Evolutionary conservation across 64 coral and sea anemone species (phyloP).

Genomic region (Stichodactyla helianthus): DNA sequence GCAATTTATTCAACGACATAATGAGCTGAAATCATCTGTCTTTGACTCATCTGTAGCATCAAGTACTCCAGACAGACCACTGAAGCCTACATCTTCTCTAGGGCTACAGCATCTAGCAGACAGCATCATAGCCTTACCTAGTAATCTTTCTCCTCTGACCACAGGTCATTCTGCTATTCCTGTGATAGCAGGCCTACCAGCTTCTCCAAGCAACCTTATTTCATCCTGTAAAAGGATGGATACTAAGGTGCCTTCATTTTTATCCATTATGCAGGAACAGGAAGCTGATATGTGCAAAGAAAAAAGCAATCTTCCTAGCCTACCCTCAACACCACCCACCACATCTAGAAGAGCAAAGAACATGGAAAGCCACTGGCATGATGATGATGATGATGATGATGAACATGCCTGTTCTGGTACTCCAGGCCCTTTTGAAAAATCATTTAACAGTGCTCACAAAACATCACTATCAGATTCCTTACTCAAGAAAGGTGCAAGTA

Average conservation of each 20-base stretch:
- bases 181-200: not conserved
- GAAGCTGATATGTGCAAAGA: not conserved
- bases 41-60: no score
- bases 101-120: not conserved
- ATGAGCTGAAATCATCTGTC: no score
- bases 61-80: no score
- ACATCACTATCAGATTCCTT: not conserved
- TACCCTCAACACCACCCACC: not conserved
- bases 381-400: not conserved
- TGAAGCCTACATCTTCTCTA: no score
- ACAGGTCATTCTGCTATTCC: not conserved
- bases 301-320: not conserved
- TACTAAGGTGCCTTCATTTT: not conserved
- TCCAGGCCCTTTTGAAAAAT: conserved; percentile 64
- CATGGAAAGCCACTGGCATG: not conserved
- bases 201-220: not conserved
- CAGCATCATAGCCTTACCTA: not conserved
- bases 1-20: no score
- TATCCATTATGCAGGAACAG: not conserved
- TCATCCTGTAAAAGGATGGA: not conserved
- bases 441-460: conserved; percentile 41
- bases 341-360: not conserved
- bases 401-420: not conserved
- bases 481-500: not conserved
- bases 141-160: not conserved